These are phyloP conservation scores for Sthenelais limicola DNA, from an alignment of 2,888 invertebrate genomes.

Conservation along the genomic window DNA sequence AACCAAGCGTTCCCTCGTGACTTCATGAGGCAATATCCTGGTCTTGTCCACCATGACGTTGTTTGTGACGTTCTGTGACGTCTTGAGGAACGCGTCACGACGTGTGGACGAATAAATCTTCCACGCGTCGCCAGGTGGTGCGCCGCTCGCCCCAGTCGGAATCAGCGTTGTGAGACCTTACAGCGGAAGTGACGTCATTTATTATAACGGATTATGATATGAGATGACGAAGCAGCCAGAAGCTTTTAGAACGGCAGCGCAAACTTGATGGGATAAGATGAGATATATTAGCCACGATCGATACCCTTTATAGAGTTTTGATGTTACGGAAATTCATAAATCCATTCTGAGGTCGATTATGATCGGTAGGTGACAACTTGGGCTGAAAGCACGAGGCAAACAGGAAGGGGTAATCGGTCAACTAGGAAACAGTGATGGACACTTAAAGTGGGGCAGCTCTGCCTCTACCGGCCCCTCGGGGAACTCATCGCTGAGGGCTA, in stretches of 20 bases:
- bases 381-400: neutral
- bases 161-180: neutral
- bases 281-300: conserved; percentile 36
- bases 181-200: conserved; percentile 33
- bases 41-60: conserved; percentile 2
- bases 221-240: conserved; percentile 2
- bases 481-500: conserved; percentile 20
- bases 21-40: neutral
- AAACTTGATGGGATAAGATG: conserved; percentile 14
- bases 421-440: neutral
- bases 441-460: neutral
- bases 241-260: conserved; percentile 16
- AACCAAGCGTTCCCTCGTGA: neutral
- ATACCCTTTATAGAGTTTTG: conserved; percentile 33
- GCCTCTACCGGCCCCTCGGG: conserved; percentile 21
- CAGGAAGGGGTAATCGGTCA: conserved; percentile 17
- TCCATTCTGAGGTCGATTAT: conserved; percentile 5
- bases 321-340: conserved; percentile 40
- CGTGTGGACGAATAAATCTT: conserved; percentile 13
- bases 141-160: neutral
- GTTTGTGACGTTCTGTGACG: neutral
- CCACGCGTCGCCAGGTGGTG: conserved; percentile 23
- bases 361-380: no score
- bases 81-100: conserved; percentile 23
- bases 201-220: conserved; percentile 33